phyloP scores from a whole-genome alignment of 2,797 vertebrate species.

The Varecia variegata region DNA sequence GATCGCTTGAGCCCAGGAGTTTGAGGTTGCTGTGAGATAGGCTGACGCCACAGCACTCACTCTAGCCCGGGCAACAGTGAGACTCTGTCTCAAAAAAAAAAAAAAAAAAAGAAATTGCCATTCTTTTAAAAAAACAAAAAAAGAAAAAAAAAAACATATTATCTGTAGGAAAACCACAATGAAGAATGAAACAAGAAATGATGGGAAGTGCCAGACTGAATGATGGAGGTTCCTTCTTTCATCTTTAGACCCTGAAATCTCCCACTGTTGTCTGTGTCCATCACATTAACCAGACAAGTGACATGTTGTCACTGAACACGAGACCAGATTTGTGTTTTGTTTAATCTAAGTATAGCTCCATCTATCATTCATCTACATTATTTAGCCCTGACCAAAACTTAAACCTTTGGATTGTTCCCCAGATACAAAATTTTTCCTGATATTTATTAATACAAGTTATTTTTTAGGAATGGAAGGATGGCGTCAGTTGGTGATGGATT shows the following conservation, averaged over 20 bases:
- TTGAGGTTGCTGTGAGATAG: too few relatives aligned
- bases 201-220: neutral
- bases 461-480: neutral
- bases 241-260: neutral
- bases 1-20: too few relatives aligned
- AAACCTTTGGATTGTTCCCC: neutral
- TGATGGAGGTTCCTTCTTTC: neutral
- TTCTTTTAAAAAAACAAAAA: too few relatives aligned
- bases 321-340: neutral
- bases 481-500: neutral
- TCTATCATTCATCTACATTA: neutral
- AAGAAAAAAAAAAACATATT: too few relatives aligned
- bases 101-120: too few relatives aligned
- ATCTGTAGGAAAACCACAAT: neutral
- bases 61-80: too few relatives aligned
- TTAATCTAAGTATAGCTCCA: neutral
- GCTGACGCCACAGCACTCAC: too few relatives aligned
- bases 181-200: neutral
- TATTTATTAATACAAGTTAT: neutral
- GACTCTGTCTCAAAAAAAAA: too few relatives aligned
- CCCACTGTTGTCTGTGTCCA: neutral
- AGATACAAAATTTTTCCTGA: neutral
- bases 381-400: neutral
- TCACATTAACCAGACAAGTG: neutral
- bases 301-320: neutral